phyloP scores from a whole-genome alignment of 2,888 invertebrate genomes.

The Leptinotarsa tumamoca region DNA sequence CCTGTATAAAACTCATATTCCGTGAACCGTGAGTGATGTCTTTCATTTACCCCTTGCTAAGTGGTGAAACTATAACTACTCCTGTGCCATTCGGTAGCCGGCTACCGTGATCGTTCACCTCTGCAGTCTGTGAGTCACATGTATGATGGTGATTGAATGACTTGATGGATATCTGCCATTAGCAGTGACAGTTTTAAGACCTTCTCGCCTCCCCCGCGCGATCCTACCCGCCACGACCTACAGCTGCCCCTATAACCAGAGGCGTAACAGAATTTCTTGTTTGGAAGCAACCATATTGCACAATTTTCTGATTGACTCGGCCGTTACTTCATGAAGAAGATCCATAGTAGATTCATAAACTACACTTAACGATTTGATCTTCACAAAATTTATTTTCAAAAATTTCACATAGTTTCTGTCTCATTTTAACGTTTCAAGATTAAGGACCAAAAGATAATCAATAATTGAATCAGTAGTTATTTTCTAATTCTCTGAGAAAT shows the following conservation, averaged over 20 bases:
- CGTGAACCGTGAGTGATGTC: slow-evolving; percentile 47
- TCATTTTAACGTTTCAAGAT: too few relatives aligned
- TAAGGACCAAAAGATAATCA: too few relatives aligned
- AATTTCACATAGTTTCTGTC: too few relatives aligned
- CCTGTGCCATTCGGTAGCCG: slow-evolving; percentile 23
- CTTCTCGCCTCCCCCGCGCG: slow-evolving; percentile 46
- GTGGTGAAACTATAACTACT: slow-evolving; percentile 45
- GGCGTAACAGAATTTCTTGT: slow-evolving; percentile 19
- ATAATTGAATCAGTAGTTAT: too few relatives aligned
- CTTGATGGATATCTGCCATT: slow-evolving; percentile 68
- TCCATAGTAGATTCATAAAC: too few relatives aligned
- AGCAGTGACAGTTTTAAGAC: slow-evolving; percentile 68
- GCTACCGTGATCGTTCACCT: slow-evolving; percentile 39
- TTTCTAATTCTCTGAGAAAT: too few relatives aligned
- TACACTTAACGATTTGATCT: too few relatives aligned
- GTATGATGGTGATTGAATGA: slow-evolving; percentile 65
- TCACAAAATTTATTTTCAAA: too few relatives aligned
- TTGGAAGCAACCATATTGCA: neutral
- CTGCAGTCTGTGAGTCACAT: slow-evolving; percentile 48
- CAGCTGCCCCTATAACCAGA: slow-evolving; percentile 36
- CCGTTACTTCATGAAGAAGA: too few relatives aligned
- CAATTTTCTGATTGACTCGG: too few relatives aligned
- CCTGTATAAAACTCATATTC: slow-evolving; percentile 14
- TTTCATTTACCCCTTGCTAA: slow-evolving; percentile 55
- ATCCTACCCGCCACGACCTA: slow-evolving; percentile 30